Evolutionary conservation across 1,140 invertebrate species (phyloP), one percentile per base, ranked within the genome.

Genomic region (Periplaneta americana): DNA sequence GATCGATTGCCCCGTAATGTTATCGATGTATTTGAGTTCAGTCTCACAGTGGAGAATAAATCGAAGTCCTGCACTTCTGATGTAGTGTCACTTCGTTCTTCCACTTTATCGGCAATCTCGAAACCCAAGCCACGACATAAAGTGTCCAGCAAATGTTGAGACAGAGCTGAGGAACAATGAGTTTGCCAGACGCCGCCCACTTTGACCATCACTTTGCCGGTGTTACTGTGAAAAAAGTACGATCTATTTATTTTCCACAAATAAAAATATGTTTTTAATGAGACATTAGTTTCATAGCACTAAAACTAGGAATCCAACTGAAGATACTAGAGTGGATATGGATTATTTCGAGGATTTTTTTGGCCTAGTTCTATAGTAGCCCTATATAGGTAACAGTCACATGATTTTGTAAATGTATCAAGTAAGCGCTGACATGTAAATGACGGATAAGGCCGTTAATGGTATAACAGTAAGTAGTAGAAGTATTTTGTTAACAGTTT

Each of bases 131-230:
- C 77, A n/a, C 34, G 34, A 13, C 77, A 78, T 31, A 78, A 34
- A 31, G 13, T 11, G 36, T 78, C 34, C 17, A 78, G 39, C 15
- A 35, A 34, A 18, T 36, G 17, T 0, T 82, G 33, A 13, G 84
- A 78, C 2, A 82, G 33, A 11, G 85, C 17, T 2, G 84, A 83
- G 10, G 36, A 32, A 84, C 93, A 93, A 82, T 91, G 89, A 0
- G 90, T 86, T 79, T 92, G 90, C 91, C 92, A 92, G 34, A 92
- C 86, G 8, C 93, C 93, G 48, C 88, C 90, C 2, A 88, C 88
- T 74, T 89, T 87, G 15, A 87, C 86, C 34, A 91, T 86, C 0
- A 93, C 87, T 85, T 93, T 90, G 2, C 92, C 91, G 34, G 88
- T 88, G 28, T 83, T 33, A 80, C 89, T 91, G 83, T n/a, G 86